Base-by-base conservation (phyloP, 2,113 vertebrate species). In the Seriola rivoliana region DNA sequence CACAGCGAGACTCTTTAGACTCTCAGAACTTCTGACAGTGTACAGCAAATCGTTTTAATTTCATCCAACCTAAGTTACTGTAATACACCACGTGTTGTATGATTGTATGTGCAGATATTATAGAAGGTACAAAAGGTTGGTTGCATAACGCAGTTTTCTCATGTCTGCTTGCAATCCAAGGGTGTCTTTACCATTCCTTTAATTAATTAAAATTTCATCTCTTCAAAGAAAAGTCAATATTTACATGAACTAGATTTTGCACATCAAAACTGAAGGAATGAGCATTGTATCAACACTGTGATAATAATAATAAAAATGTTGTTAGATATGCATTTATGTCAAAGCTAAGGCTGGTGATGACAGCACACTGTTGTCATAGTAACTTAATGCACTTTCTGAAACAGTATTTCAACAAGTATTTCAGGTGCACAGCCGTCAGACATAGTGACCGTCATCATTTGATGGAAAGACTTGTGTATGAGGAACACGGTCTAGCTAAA, bases 1-100 rank as follows among this genome's bases (percentile, higher is more conserved):
- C 60, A 10, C 69, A 29, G 69, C 29, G 36, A 44, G 29, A 63
- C 82, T 71, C 75, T 52, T 34, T 13, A 66, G 40, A 44, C 74
- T 65, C 59, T 69, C 25, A 40, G 14, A 78, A 58, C 70, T 70
- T 55, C 64, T 54, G n/a, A 44, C 62, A 34, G 21, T 40, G 13
- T 25, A 16, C 48, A 59, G 62, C 25, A 57, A 63, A 48, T 52
- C 10, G 23, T 42, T 78, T 75, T 50, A 2, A 44, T 63, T 75
- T 17, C 44, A 38, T 68, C 36, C 63, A 19, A 8, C 8, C 5
- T 46, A 4, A 19, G 19, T 65, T 66, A 29, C 34, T 42, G 11
- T 13, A 14, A 57, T 0, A 34, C 29, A 46, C 3, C 46, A 17
- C n/a, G 25, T 8, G n/a, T 9, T 29, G 34, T 23, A 21, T 2